Percentiles rank a stretch among this genome's conserved stretches.
Conservation (phyloP, 2,113 vertebrate genomes). For the Gopherus evgoodei region DNA sequence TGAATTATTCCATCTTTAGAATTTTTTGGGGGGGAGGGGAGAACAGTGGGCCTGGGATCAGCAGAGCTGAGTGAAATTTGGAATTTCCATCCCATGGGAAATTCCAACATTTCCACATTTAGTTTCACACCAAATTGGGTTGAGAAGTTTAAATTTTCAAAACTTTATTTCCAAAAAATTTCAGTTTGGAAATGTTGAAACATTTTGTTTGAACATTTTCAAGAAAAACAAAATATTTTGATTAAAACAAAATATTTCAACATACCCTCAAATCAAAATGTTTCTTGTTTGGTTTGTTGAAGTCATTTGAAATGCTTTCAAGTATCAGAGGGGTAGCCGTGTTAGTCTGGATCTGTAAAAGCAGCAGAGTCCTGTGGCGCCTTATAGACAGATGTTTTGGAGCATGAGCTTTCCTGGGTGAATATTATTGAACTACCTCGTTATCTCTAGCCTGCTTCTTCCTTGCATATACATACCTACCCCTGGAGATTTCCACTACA, state of each 20-base stretch:
- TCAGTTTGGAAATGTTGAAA: background rate
- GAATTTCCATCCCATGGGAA: background rate
- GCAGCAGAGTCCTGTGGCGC: too few species aligned
- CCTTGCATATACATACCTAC: too few species aligned
- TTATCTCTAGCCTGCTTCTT: too few species aligned
- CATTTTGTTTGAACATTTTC: background rate
- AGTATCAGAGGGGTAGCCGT: too few species aligned
- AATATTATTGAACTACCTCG: too few species aligned
- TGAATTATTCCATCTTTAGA: background rate
- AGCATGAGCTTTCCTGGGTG: too few species aligned
- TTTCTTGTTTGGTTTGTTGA: background rate
- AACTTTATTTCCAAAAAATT: background rate
- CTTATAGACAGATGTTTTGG: too few species aligned
- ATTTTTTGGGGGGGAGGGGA: background rate
- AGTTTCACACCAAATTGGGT: background rate
- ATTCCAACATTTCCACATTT: background rate
- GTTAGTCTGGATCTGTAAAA: too few species aligned
- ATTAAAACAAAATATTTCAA: background rate
- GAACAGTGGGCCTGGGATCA: background rate
- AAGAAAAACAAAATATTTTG: background rate
- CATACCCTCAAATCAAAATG: background rate
- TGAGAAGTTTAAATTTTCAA: background rate
- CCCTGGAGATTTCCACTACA: too few species aligned
- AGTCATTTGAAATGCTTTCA: background rate
- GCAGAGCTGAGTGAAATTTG: background rate